Percentiles rank a stretch among this genome's conserved stretches.
Conservation (phyloP, 2,797 vertebrate species). For the Pempheris klunzingeri region DNA sequence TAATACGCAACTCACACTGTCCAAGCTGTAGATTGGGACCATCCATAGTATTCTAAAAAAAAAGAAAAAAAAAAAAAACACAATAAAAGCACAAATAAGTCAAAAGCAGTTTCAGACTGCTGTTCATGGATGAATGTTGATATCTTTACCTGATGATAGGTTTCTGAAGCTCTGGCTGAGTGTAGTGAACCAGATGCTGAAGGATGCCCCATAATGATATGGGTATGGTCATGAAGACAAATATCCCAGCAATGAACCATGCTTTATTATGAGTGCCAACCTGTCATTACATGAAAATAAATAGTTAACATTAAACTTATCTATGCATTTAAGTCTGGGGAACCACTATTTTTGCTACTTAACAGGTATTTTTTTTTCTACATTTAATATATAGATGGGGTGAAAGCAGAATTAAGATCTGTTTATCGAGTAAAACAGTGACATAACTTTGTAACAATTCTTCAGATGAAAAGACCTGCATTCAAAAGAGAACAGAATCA, state of each 20-base stretch:
- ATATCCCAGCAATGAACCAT: slow-evolving; percentile 98
- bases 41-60: slow-evolving; percentile 96
- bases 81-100: neutral
- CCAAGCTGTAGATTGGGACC: slow-evolving; percentile 99
- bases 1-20: slow-evolving; percentile 92
- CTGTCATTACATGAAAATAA: slow-evolving; percentile 75
- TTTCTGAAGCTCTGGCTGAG: slow-evolving; percentile 97
- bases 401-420: neutral
- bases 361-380: too few species aligned
- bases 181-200: slow-evolving; percentile 98
- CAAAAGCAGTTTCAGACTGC: neutral
- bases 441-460: neutral
- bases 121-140: neutral
- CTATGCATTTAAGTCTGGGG: neutral
- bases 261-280: slow-evolving; percentile 95
- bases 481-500: neutral
- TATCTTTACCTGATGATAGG: slow-evolving; percentile 94
- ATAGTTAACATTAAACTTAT: neutral
- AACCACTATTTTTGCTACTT: neutral
- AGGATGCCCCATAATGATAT: slow-evolving; percentile 98
- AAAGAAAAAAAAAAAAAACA: neutral
- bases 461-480: neutral
- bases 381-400: neutral
- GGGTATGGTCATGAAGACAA: slow-evolving; percentile 97
- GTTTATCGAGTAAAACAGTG: neutral